Conservation (phyloP, 2,113 vertebrate genomes). For the Formicarius rufipectus region DNA sequence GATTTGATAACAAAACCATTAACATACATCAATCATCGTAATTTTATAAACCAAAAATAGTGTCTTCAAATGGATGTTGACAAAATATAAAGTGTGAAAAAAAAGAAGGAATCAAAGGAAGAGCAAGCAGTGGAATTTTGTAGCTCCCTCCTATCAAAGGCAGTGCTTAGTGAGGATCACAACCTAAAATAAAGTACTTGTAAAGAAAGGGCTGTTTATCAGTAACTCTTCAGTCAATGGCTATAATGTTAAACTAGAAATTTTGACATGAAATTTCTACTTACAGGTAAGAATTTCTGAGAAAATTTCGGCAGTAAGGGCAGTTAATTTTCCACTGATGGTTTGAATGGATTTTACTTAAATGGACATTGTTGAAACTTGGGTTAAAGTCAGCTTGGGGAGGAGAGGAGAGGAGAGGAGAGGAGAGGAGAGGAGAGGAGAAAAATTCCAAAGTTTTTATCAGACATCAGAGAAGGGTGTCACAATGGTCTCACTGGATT, state of each 20-base stretch:
- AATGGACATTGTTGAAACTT: neutral
- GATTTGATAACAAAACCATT: neutral
- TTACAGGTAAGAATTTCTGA: neutral
- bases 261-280: neutral
- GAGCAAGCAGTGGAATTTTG: neutral
- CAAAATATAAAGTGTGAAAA: neutral
- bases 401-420: neutral
- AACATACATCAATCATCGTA: neutral
- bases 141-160: neutral
- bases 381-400: neutral
- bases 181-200: neutral
- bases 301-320: neutral
- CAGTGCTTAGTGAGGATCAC: neutral
- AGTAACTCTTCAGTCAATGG: neutral
- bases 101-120: neutral
- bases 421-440: neutral
- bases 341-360: neutral
- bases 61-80: neutral
- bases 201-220: neutral
- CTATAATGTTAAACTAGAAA: neutral
- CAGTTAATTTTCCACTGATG: neutral
- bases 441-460: neutral
- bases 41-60: neutral
- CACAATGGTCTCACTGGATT: neutral
- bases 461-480: neutral